Evolutionary conservation across 1,140 invertebrate genomes (phyloP).

Genomic region (honey bee (Apis mellifera)): Amel_HAv3.1 CM009945.2:2713501-2714000

Average conservation of each 20-base stretch:
- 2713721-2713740: neutral
- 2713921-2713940: neutral
- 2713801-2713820: conserved; percentile 25
- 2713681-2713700: neutral
- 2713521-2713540: neutral
- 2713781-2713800: conserved; percentile 8
- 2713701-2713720: neutral
- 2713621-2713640: neutral
- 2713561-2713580: neutral
- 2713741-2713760: neutral
- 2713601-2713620: conserved; percentile 13
- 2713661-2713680: neutral
- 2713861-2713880: neutral
- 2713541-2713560: neutral
- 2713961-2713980: conserved; percentile 4
- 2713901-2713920: neutral
- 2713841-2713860: neutral
- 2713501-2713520: neutral
- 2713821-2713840: neutral
- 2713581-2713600: conserved; percentile 17
- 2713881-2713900: neutral
- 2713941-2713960: neutral
- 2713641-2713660: neutral
- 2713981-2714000: neutral
- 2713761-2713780: conserved; percentile 17